These are phyloP conservation scores for Spodoptera littoralis DNA, from an alignment of 2,888 invertebrate species.

Conservation along the genomic window DNA sequence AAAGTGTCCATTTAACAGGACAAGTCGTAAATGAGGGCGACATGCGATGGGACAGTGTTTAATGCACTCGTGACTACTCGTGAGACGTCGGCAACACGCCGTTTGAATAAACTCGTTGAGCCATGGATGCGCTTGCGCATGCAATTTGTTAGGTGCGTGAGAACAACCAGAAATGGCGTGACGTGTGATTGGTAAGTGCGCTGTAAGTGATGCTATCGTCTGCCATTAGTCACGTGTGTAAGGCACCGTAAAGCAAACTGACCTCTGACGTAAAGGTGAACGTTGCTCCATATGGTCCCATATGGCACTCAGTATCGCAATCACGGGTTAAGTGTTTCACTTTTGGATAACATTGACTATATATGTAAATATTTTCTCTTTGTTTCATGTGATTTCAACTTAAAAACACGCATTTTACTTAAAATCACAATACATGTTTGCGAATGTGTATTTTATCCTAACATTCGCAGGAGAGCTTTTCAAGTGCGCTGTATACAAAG, in stretches of 20 bases:
- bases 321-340: constrained; percentile 5
- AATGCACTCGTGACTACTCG: constrained; percentile 51
- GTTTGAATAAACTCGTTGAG: constrained; percentile 52
- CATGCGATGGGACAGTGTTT: constrained; percentile 48
- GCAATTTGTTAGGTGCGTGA: constrained; percentile 53
- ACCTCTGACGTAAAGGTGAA: constrained; percentile 35
- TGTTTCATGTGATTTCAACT: constrained; percentile 7
- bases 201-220: constrained; percentile 41
- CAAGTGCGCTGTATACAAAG: constrained; percentile 25
- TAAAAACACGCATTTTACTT: constrained; percentile 15
- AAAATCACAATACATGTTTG: constrained; percentile 35
- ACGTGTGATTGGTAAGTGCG: constrained; percentile 32
- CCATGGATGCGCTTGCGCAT: constrained; percentile 44
- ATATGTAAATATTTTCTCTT: constrained; percentile 14
- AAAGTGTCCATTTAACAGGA: constrained; percentile 24
- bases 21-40: constrained; percentile 43
- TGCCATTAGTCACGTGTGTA: constrained; percentile 41
- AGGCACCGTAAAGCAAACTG: constrained; percentile 37
- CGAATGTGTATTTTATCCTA: constrained; percentile 37
- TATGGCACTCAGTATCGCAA: constrained; percentile 14
- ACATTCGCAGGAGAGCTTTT: constrained; percentile 33
- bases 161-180: constrained; percentile 49
- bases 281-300: constrained; percentile 4
- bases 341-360: constrained; percentile 6
- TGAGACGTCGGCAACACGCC: constrained; percentile 48